These are phyloP conservation scores for Gambusia holbrooki DNA, from an alignment of 2,113 vertebrate species.

Conservation along the genomic window DNA sequence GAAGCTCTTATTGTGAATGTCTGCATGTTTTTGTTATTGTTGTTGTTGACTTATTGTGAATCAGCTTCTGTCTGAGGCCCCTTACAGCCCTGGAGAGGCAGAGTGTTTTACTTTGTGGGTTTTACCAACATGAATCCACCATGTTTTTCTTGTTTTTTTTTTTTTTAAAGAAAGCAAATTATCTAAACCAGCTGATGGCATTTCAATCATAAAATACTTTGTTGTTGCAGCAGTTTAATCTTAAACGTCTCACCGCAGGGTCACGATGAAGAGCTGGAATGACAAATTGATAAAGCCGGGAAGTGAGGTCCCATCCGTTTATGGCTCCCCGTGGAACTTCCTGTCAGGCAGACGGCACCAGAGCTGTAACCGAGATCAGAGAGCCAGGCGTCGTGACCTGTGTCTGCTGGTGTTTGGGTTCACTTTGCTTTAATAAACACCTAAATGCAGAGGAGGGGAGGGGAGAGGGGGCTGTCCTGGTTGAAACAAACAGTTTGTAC, in stretches of 20 bases:
- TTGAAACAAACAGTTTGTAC: conserved; percentile 72
- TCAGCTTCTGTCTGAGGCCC: conserved; percentile 18
- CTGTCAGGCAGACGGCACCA: conserved; percentile 57
- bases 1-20: conserved; percentile 31
- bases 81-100: conserved; percentile 14
- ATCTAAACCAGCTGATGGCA: conserved; percentile 21
- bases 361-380: conserved; percentile 70
- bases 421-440: conserved; percentile 82
- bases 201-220: conserved; percentile 46
- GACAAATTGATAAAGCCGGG: conserved; percentile 75
- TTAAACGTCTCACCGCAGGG: conserved; percentile 45
- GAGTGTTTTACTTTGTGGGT: neutral
- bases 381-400: conserved; percentile 60
- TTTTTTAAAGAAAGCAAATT: neutral
- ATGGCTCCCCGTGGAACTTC: conserved; percentile 70
- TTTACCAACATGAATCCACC: neutral
- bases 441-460: conserved; percentile 65
- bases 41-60: conserved; percentile 3
- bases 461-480: conserved; percentile 49
- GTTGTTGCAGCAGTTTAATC: conserved; percentile 51
- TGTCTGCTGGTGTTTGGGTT: conserved; percentile 70
- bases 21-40: conserved; percentile 28
- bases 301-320: conserved; percentile 68
- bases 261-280: conserved; percentile 70
- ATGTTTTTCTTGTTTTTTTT: neutral